Evolutionary conservation across 2,888 invertebrate genomes (phyloP).

Genomic region (Periphyllus acericola): DNA sequence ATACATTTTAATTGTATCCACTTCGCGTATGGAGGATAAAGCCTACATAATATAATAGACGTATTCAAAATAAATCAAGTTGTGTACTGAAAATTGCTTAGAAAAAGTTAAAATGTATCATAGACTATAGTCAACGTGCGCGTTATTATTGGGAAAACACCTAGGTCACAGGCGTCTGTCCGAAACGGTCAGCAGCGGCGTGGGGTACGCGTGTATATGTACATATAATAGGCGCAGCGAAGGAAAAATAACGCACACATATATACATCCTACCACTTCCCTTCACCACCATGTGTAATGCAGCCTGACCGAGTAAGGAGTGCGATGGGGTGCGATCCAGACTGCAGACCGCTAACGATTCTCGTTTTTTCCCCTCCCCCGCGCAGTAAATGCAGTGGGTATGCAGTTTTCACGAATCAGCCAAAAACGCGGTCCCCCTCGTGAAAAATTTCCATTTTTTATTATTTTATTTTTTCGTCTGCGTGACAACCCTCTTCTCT

Average conservation of each 20-base stretch:
- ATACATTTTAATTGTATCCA: too few relatives aligned
- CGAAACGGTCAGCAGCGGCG: neutral
- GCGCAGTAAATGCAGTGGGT: neutral
- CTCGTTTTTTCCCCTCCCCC: neutral
- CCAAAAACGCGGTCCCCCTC: conserved; percentile 9
- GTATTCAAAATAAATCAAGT: too few relatives aligned
- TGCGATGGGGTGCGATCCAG: neutral
- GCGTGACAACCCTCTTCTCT: neutral
- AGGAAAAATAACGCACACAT: neutral
- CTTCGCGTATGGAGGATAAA: too few relatives aligned
- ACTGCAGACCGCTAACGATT: conserved; percentile 21
- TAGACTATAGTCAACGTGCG: too few relatives aligned
- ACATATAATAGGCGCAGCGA: neutral
- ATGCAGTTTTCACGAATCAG: conserved; percentile 6
- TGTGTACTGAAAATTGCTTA: too few relatives aligned
- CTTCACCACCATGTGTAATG: neutral
- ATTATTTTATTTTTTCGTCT: neutral
- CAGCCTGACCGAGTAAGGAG: neutral
- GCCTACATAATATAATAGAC: too few relatives aligned
- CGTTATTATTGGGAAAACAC: too few relatives aligned
- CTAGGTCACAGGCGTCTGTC: too few relatives aligned
- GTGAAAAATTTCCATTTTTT: conserved; percentile 2
- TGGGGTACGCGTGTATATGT: neutral
- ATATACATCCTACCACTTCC: neutral
- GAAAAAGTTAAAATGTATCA: too few relatives aligned